phyloP scores from a whole-genome alignment of 2,888 invertebrate genomes.

The Xylota sylvarum region DNA sequence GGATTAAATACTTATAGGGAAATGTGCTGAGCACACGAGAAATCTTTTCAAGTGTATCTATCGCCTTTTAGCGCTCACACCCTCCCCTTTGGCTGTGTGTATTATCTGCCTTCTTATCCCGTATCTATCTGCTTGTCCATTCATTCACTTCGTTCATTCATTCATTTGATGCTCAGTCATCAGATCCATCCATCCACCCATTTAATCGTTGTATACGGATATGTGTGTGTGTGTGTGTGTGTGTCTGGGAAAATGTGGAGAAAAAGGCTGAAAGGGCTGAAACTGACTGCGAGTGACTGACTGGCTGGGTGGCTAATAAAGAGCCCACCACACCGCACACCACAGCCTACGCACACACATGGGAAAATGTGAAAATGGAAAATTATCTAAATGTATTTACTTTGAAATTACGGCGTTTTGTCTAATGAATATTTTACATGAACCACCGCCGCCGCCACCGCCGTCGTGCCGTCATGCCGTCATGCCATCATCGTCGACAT shows the following conservation, averaged over 20 bases:
- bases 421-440: conserved; percentile 75
- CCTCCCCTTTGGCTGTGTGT: conserved; percentile 9
- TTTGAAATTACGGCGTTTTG: conserved; percentile 73
- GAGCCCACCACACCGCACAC: conserved; percentile 56
- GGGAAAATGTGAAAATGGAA: conserved; percentile 73
- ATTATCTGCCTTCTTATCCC: conserved; percentile 59
- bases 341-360: conserved; percentile 34
- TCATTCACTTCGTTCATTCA: conserved; percentile 71
- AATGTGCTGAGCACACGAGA: conserved; percentile 70
- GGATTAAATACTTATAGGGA: conserved; percentile 72
- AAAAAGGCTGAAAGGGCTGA: conserved; percentile 52
- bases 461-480: background rate
- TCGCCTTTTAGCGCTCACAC: conserved; percentile 69
- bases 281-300: conserved; percentile 58
- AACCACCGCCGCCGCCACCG: conserved; percentile 12
- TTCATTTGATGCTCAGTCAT: conserved; percentile 74
- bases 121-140: conserved; percentile 61
- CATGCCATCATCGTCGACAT: conserved; percentile 12
- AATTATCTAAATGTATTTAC: conserved; percentile 77
- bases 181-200: conserved; percentile 74
- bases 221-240: conserved; percentile 17
- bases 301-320: conserved; percentile 69
- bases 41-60: conserved; percentile 64
- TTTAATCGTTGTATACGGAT: conserved; percentile 54
- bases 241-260: conserved; percentile 11